These are phyloP conservation scores for Melinopterus prodromus DNA, from an alignment of 2,888 invertebrate genomes.

Conservation along the genomic window DNA sequence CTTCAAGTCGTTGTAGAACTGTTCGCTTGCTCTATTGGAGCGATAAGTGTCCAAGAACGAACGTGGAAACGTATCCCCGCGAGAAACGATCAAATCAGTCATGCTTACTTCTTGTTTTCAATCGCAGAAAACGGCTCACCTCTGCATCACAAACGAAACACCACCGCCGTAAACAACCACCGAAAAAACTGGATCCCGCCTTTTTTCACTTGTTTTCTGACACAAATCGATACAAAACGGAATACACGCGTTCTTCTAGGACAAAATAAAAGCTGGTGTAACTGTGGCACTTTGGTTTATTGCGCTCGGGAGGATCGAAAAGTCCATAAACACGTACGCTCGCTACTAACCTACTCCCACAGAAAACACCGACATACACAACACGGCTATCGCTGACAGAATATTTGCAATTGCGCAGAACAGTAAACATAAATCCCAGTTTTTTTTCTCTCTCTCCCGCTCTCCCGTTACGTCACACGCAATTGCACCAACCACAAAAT, in stretches of 20 bases:
- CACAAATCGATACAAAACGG: not conserved
- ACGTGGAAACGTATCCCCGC: conserved; percentile 61
- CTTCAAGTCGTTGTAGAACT: conserved; percentile 60
- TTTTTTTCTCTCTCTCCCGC: not conserved
- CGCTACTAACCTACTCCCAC: conserved; percentile 34
- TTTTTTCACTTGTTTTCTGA: not conserved
- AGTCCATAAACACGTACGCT: conserved; percentile 15
- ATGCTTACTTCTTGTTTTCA: conserved; percentile 46
- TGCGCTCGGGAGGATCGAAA: not conserved
- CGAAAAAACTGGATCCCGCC: not conserved
- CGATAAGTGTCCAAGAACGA: conserved; percentile 59
- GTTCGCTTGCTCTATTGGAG: conserved; percentile 54
- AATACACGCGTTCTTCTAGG: not conserved
- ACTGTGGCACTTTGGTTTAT: not conserved
- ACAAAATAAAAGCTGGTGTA: not conserved
- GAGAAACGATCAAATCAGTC: conserved; percentile 59
- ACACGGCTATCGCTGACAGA: conserved; percentile 9
- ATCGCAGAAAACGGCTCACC: not conserved
- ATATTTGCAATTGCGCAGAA: conserved; percentile 36
- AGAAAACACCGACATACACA: conserved; percentile 23
- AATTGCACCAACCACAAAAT: not conserved
- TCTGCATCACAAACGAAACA: conserved; percentile 4
- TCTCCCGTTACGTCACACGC: not conserved
- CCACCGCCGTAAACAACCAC: not conserved
- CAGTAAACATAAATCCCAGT: not conserved